These are phyloP conservation scores for Hippocampus zosterae DNA, from an alignment of 2,113 vertebrate genomes.

Conservation along the genomic window DNA sequence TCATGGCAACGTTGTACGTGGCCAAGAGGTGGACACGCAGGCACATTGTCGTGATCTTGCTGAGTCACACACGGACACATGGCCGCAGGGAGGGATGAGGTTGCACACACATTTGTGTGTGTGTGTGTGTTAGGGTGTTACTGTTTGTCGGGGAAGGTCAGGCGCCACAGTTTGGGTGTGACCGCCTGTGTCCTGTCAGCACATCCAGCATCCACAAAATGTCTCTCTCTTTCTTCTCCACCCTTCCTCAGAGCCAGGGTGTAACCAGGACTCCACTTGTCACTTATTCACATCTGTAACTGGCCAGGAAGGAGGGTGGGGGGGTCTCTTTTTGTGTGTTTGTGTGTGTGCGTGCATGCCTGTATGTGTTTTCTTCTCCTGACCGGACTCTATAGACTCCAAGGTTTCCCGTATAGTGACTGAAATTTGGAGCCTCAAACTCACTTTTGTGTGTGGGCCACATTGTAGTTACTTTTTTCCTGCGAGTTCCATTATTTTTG, in stretches of 20 bases:
- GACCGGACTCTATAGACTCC: not conserved
- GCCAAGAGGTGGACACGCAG: not conserved
- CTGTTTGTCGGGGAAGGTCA: conserved; percentile 65
- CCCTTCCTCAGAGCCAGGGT: conserved; percentile 61
- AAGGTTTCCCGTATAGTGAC: not conserved
- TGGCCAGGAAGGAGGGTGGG: conserved; percentile 31
- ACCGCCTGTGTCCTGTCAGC: conserved; percentile 66
- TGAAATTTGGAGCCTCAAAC: not conserved
- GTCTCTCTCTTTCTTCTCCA: conserved; percentile 37
- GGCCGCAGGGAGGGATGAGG: conserved; percentile 38
- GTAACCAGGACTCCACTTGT: conserved; percentile 63
- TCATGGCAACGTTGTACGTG: conserved; percentile 1
- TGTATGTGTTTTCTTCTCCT: conserved; percentile 2
- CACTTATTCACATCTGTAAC: conserved; percentile 64
- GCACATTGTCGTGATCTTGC: conserved; percentile 40
- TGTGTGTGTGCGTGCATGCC: conserved; percentile 24
- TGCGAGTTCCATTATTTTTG: no score
- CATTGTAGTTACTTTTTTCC: no score
- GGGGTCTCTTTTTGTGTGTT: conserved; percentile 10
- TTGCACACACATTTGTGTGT: conserved; percentile 24
- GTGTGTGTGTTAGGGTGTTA: conserved; percentile 42
- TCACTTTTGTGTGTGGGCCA: no score
- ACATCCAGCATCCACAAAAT: conserved; percentile 62
- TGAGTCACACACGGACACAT: conserved; percentile 52
- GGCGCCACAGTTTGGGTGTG: conserved; percentile 68